A percentile compares a stretch with the other conserved stretches of the same genome.
phyloP scores from a whole-genome alignment of 2,888 invertebrate genomes.

The Ischnura elegans region DNA sequence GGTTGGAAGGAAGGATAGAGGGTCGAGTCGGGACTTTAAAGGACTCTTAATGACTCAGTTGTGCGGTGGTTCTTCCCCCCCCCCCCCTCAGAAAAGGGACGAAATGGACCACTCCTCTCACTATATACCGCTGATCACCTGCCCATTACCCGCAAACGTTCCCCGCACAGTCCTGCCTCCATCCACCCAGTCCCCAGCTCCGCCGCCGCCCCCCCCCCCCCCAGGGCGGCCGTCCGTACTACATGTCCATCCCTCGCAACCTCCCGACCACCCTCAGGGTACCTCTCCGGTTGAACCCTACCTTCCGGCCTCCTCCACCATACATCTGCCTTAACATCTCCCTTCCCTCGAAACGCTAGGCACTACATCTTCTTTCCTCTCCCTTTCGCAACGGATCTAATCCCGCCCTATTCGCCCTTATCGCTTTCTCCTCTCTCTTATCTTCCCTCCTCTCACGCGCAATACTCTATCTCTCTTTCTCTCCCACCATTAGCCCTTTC shows the following conservation, averaged over 20 bases:
- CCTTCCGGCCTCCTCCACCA: conserved; percentile 1
- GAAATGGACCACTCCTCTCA: conserved; percentile 36
- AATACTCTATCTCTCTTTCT: not conserved
- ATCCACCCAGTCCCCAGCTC: not conserved
- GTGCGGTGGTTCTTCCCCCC: not conserved
- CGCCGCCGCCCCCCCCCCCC: not conserved
- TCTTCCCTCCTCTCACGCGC: not conserved
- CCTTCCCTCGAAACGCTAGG: not conserved
- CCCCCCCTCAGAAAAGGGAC: not conserved
- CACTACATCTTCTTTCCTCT: conserved; percentile 26
- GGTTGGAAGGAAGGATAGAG: not conserved
- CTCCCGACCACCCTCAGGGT: not conserved
- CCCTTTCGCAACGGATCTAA: not conserved
- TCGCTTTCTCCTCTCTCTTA: not conserved
- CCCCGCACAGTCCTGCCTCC: not conserved
- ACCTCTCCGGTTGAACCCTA: not conserved
- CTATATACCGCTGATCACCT: conserved; percentile 48
- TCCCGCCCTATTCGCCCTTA: conserved; percentile 18
- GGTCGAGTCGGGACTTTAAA: conserved; percentile 11
- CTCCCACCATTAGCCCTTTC: not conserved
- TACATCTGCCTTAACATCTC: conserved; percentile 24
- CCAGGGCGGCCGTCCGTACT: too few relatives aligned
- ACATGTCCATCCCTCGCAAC: not conserved
- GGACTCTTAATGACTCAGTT: conserved; percentile 25
- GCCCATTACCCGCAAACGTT: not conserved